Conservation (phyloP, 2,113 vertebrate species). For the Callospermophilus lateralis region DNA sequence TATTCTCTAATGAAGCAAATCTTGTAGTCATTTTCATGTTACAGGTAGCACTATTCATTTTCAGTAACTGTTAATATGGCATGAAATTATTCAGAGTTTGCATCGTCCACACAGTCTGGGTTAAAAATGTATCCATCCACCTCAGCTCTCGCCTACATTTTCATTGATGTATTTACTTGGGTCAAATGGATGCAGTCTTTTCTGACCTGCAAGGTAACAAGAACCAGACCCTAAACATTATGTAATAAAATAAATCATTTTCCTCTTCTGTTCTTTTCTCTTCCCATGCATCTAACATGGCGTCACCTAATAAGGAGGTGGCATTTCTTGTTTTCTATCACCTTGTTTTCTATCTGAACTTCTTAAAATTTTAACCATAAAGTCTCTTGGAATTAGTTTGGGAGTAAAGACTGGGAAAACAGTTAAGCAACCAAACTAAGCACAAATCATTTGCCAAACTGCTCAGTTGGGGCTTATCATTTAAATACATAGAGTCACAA, state of each 20-base stretch:
- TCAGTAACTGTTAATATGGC: not conserved
- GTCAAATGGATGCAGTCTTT: not conserved
- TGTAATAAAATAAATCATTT: slow-evolving; percentile 60
- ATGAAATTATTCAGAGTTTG: not conserved
- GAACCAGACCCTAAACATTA: slow-evolving; percentile 52
- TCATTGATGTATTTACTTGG: not conserved
- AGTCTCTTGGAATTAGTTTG: not conserved
- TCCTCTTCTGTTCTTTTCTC: not conserved
- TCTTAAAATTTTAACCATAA: slow-evolving; percentile 1
- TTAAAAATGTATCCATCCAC: not conserved
- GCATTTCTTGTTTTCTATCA: slow-evolving; percentile 1
- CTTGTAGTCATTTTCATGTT: not conserved
- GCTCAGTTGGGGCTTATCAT: not conserved
- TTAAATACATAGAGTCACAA: not conserved
- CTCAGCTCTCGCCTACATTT: not conserved
- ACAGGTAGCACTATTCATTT: not conserved
- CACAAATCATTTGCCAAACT: not conserved
- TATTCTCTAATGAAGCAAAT: not conserved
- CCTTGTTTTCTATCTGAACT: not conserved
- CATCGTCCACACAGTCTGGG: not conserved
- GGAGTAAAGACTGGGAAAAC: not conserved
- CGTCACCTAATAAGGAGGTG: not conserved
- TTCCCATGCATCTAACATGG: not conserved
- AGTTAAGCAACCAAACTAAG: not conserved
- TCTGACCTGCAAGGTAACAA: slow-evolving; percentile 27